These are phyloP conservation scores for Diaphora mendica DNA, from an alignment of 2,888 invertebrate genomes.

Conservation along the genomic window DNA sequence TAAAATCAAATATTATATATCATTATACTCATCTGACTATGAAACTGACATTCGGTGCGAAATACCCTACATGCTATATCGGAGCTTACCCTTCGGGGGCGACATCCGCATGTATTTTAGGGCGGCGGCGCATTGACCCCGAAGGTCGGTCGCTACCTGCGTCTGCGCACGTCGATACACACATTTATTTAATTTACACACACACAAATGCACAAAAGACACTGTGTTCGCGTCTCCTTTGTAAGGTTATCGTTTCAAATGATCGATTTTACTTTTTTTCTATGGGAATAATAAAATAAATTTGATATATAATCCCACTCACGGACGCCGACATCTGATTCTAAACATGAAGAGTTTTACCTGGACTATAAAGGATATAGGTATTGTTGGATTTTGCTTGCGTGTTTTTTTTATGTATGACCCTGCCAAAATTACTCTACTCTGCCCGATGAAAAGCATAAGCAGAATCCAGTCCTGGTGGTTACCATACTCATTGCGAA, in stretches of 20 bases:
- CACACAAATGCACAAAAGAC: neutral
- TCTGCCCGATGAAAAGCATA: no score
- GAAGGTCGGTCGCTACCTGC: constrained; percentile 67
- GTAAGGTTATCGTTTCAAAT: neutral
- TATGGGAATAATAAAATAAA: neutral
- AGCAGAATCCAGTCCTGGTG: no score
- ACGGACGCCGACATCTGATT: no score
- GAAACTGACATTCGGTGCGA: constrained; percentile 1
- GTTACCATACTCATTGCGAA: no score
- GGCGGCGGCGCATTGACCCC: constrained; percentile 63
- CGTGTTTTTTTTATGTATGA: no score
- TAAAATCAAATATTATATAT: no score
- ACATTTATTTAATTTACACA: neutral
- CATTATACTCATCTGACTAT: neutral
- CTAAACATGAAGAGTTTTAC: no score
- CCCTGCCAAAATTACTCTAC: no score
- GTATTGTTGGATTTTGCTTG: no score
- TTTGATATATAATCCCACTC: neutral
- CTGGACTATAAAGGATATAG: no score
- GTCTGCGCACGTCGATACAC: constrained; percentile 21
- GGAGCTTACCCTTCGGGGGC: constrained; percentile 18
- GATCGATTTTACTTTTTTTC: neutral
- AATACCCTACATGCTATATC: constrained; percentile 4
- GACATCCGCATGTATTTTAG: constrained; percentile 55
- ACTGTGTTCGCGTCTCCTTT: neutral